A percentile compares a stretch with the other conserved stretches of the same genome.
Conservation (phyloP, 2,113 vertebrate species). For the Onychorhynchus coronatus region DNA sequence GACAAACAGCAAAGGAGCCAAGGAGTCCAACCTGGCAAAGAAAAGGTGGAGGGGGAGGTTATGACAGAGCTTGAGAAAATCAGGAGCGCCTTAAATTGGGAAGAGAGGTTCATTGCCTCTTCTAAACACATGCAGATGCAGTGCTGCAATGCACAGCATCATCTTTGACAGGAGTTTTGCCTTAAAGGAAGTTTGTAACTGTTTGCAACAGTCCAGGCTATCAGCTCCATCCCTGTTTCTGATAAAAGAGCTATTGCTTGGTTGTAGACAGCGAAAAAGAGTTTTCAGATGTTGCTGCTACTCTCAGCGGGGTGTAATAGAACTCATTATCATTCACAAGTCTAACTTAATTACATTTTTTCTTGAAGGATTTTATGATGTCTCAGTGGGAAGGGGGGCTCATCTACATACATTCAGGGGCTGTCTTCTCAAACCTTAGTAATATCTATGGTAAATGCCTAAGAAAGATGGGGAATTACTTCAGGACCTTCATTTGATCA, state of each 20-base stretch:
- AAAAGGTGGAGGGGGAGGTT: not conserved
- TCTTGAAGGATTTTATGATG: constrained; percentile 36
- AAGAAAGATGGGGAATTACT: not conserved
- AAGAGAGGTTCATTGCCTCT: not conserved
- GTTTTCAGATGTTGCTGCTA: constrained; percentile 52
- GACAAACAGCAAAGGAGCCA: not conserved
- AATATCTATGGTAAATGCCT: constrained; percentile 26
- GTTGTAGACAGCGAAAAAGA: constrained; percentile 7
- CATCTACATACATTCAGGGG: constrained; percentile 19
- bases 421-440: not conserved
- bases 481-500: not conserved
- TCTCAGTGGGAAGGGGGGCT: constrained; percentile 18
- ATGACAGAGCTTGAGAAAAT: not conserved
- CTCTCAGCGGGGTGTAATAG: constrained; percentile 59
- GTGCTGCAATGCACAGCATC: not conserved
- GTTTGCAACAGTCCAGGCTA: not conserved
- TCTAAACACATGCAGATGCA: not conserved
- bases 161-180: not conserved
- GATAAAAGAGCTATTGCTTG: constrained; percentile 25
- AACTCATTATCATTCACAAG: constrained; percentile 63
- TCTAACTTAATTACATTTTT: constrained; percentile 68
- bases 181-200: not conserved
- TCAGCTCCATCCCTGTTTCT: not conserved
- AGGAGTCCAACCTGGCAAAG: not conserved
- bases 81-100: not conserved